Base-by-base conservation (phyloP, 2,888 invertebrate species). In the Aphodius sticticus region DNA sequence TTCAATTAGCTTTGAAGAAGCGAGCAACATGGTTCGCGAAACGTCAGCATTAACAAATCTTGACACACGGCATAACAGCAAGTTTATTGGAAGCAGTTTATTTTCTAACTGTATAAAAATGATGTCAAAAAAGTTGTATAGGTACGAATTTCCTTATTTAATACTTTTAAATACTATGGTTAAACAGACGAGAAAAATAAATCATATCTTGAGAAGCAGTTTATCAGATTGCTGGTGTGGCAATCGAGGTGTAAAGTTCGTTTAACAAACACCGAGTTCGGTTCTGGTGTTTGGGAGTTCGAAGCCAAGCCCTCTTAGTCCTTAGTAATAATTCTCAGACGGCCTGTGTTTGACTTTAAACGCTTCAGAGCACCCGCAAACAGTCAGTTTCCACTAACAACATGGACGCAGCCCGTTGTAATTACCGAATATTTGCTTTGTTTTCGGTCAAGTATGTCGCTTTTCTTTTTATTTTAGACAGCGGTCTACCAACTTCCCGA, bases 291-390 rank as follows among this genome's bases (percentile, higher is more conserved):
- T 53, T 53, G 9, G 9, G 53, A 53, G 53, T 53, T 53, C 53
- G 53, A 53, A 53, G 53, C 53, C 12, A 53, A 53, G 53, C 9
- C 12, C 53, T 26, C 53, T 53, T 53, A 53, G 53, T 53, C 53
- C 53, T 2, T 53, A 53, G 53, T 53, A 53, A 53, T 53, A 53
- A 53, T 53, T 53, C 53, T 53, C 53, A 53, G 53, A 53, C 53
- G 53, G 53, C 53, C 53, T 53, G 53, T 53, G 53, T 53, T 53
- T 53, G 53, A 53, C 53, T 53, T 53, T 53, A 53, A 53, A 53
- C 53, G 53, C 53, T 53, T 53, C 53, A 53, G 9, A 53, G 53
- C 53, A 53, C 53, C 53, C 7, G 53, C 53, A 53, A 53, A 53
- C 53, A 53, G 53, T 12, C 53, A 53, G 53, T 53, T 53, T 12